Percentiles rank a stretch among this genome's conserved stretches.
phyloP scores from a whole-genome alignment of 2,113 vertebrate species.

The Chaetura pelagica region DNA sequence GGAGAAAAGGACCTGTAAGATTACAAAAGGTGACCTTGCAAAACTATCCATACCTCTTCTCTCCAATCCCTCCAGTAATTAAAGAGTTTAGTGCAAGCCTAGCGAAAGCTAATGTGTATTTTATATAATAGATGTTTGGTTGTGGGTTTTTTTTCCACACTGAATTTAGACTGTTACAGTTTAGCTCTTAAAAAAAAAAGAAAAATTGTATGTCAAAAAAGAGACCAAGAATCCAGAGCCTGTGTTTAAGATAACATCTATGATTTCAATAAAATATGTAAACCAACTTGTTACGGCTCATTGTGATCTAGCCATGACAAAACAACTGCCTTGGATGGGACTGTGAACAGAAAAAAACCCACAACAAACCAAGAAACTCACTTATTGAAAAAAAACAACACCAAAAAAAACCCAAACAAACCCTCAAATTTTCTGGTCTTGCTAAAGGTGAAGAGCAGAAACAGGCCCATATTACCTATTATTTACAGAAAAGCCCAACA shows the following conservation, averaged over 20 bases:
- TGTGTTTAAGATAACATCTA: background rate
- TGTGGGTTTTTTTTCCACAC: background rate
- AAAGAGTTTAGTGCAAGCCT: background rate
- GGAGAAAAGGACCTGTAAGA: background rate
- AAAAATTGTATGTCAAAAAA: background rate
- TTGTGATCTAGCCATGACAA: background rate
- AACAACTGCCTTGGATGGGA: background rate
- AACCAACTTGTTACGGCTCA: background rate
- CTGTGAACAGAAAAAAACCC: background rate
- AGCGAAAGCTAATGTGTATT: background rate
- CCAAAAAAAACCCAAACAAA: background rate
- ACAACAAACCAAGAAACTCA: background rate
- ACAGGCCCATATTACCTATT: background rate
- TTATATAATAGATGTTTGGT: background rate
- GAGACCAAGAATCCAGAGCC: background rate
- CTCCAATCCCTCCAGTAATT: background rate
- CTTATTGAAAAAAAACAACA: too few species aligned
- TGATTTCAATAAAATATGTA: background rate
- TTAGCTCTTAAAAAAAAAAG: background rate
- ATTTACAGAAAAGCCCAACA: background rate
- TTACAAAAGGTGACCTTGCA: background rate
- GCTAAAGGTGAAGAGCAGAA: background rate
- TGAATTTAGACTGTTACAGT: background rate
- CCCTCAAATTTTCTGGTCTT: background rate
- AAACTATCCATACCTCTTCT: background rate